Percentiles rank a stretch among this genome's conserved stretches.
Conservation (phyloP, 2,797 vertebrate genomes). For the Vireo griseus region DNA sequence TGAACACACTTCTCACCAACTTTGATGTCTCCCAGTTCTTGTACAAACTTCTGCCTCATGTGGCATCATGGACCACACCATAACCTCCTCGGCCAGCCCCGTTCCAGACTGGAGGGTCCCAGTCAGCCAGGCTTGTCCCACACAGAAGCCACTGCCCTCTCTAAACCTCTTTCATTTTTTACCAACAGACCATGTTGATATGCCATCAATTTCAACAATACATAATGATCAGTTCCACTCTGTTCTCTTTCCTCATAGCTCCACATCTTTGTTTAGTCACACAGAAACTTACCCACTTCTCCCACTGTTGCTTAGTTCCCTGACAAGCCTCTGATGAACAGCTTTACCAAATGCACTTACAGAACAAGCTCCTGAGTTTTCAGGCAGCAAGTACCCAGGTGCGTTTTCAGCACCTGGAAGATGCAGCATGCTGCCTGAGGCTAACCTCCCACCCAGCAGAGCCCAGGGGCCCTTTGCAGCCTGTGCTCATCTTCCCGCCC, state of each 20-base stretch:
- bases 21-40: background rate
- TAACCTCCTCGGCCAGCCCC: rapidly evolving
- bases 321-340: background rate
- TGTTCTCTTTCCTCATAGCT: background rate
- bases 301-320: background rate
- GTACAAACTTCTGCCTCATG: background rate
- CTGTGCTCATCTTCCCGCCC: background rate
- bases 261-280: background rate
- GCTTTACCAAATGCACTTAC: background rate
- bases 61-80: rapidly evolving
- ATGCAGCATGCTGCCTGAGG: background rate
- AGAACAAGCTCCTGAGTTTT: background rate
- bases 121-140: background rate
- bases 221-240: background rate
- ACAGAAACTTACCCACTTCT: background rate
- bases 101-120: background rate
- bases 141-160: background rate
- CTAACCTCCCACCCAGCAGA: background rate
- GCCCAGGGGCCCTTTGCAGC: background rate
- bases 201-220: background rate
- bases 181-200: background rate
- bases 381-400: background rate
- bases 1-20: background rate
- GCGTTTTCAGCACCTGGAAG: background rate
- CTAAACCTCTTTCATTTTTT: background rate